These are phyloP conservation scores for Molothrus aeneus DNA, from an alignment of 2,797 vertebrate species.

Conservation along the genomic window DNA sequence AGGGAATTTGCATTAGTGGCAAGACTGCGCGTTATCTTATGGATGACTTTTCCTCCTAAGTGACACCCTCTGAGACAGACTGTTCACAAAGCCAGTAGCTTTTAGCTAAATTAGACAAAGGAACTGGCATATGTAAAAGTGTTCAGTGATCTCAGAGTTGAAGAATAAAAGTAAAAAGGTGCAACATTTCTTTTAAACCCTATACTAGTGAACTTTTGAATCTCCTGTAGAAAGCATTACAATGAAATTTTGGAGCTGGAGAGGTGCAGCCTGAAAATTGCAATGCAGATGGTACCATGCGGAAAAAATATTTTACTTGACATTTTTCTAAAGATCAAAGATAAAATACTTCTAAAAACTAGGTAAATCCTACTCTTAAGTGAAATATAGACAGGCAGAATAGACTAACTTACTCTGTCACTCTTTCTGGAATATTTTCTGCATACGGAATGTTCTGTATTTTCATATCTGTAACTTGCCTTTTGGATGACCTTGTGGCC, in stretches of 20 bases:
- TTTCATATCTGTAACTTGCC: background rate
- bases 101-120: conserved; percentile 58
- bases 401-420: background rate
- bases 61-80: conserved; percentile 74
- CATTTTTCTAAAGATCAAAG: background rate
- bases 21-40: conserved; percentile 62
- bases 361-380: background rate
- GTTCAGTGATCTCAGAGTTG: background rate
- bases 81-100: conserved; percentile 76
- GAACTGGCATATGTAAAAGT: background rate
- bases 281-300: fast-evolving
- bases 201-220: background rate
- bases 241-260: background rate
- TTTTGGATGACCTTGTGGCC: background rate
- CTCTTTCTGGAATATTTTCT: background rate
- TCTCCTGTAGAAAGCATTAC: background rate
- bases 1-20: conserved; percentile 79
- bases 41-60: conserved; percentile 78
- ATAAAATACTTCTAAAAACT: background rate
- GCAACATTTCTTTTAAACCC: background rate
- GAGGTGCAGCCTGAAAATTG: background rate
- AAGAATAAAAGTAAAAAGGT: background rate
- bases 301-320: background rate
- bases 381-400: background rate
- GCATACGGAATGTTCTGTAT: background rate